A percentile compares a stretch with the other conserved stretches of the same genome.
These are phyloP conservation scores for Hyperoodon ampullatus DNA, from an alignment of 2,113 vertebrate species.

Conservation along the genomic window DNA sequence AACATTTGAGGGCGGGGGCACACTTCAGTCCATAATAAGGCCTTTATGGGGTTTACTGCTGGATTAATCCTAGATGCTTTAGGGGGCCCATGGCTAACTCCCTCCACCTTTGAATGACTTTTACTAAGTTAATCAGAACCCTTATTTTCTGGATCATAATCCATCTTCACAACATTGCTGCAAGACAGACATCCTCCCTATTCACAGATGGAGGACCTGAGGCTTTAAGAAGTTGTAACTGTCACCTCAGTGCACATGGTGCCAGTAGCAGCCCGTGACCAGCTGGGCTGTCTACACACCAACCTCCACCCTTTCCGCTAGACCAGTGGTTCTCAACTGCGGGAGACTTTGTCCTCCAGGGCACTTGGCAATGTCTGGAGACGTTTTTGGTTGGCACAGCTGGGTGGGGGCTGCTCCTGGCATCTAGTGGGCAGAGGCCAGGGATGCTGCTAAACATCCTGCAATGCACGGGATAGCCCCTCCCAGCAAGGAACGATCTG, in stretches of 20 bases:
- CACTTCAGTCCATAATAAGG: neutral
- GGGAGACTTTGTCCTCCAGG: neutral
- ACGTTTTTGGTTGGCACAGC: neutral
- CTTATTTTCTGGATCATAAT: neutral
- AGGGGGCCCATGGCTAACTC: neutral
- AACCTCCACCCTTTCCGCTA: neutral
- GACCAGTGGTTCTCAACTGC: neutral
- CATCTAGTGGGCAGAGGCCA: neutral
- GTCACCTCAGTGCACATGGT: too few relatives aligned
- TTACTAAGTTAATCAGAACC: neutral
- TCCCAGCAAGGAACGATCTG: neutral
- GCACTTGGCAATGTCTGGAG: neutral
- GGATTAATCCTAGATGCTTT: neutral
- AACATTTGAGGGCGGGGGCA: neutral
- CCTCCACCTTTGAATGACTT: neutral
- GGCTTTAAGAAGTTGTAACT: neutral
- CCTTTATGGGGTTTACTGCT: neutral
- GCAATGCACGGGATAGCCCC: fast-evolving
- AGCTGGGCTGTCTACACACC: fast-evolving
- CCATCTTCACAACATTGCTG: neutral
- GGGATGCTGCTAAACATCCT: neutral
- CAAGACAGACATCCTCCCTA: neutral
- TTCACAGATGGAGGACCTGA: neutral
- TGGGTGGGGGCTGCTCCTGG: neutral
- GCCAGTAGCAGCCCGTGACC: neutral